phyloP scores from a whole-genome alignment of 2,888 invertebrate genomes.

The Sclerodermus sp. region DNA sequence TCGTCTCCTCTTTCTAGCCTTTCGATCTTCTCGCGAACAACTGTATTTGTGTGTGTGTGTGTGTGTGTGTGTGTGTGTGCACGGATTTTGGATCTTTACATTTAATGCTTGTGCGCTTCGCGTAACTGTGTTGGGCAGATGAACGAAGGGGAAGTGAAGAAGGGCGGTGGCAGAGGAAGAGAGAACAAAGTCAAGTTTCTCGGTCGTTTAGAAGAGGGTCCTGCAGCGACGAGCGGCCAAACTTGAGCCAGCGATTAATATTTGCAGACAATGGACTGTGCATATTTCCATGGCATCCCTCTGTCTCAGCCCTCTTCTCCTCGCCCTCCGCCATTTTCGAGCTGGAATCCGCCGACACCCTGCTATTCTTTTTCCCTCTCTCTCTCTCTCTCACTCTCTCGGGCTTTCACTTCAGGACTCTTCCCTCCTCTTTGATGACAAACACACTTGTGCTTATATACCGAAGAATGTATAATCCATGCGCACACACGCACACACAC shows the following conservation, averaged over 20 bases:
- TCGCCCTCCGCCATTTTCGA: neutral
- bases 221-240: slow-evolving; percentile 13
- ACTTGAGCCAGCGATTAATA: slow-evolving; percentile 47
- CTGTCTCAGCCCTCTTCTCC: slow-evolving; percentile 11
- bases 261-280: slow-evolving; percentile 46
- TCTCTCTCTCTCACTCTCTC: slow-evolving; percentile 7
- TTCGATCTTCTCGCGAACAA: too few species aligned
- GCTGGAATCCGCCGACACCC: neutral
- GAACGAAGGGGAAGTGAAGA: neutral
- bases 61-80: too few species aligned
- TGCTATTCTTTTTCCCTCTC: slow-evolving; percentile 1
- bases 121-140: neutral
- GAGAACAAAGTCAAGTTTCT: slow-evolving; percentile 21
- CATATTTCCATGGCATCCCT: slow-evolving; percentile 38
- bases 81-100: too few species aligned
- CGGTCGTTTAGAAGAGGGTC: neutral
- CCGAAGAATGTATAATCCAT: too few species aligned
- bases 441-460: too few species aligned
- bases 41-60: too few species aligned
- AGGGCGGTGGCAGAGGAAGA: neutral
- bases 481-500: neutral
- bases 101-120: too few species aligned
- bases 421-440: too few species aligned
- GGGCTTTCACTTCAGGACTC: neutral
- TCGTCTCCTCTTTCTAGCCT: too few species aligned